Base-by-base conservation (phyloP, 2,113 vertebrate species). In the Theristicus caerulescens region DNA sequence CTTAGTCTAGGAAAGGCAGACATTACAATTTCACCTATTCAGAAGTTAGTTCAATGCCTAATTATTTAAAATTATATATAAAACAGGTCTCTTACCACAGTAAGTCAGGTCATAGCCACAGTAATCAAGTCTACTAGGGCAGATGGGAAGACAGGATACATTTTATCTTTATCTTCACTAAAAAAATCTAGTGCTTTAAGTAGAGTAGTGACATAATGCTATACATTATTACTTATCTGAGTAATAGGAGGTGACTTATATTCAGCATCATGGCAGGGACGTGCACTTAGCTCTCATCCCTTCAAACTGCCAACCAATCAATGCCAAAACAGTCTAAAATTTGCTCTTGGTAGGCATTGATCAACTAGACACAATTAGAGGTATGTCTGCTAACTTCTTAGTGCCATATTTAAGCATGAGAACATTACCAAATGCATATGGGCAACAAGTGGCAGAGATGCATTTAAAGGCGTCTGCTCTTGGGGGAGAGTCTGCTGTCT, bases 361-460 rank as follows among this genome's bases (percentile, higher is more conserved):
- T 47, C 10, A 64, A 19, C 7, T 4, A 74, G 8, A 1, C 12
- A 44, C 20, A 2, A 0, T 27, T 29, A 73, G 10, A 46, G 1
- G 0, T 32, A 27, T 16, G 8, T 15, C 31, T 70, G 10, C 1
- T 54, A 62, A 32, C 9, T 51, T 70, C 18, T 78, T 51, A 40
- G 7, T 66, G 44, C 20, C 10, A 3, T 65, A 38, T 78, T 61
- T 73, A 77, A 85, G 13, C 17, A 49, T 15, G 10, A 49, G 11
- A 90, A 80, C 42, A 24, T 12, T 69, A 36, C 3, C 10, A 34
- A 61, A n/a, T 34, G 4, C 7, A 9, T 13, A 14, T 6, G 10
- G 26, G 2, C 10, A n/a, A 64, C 4, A 51, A 40, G 21, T 0
- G 0, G 9, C 31, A 62, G 8, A 32, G 2, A 10, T 11, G 7